Conservation (phyloP, 1,140 invertebrate genomes). For the Micrasema minimum region DNA sequence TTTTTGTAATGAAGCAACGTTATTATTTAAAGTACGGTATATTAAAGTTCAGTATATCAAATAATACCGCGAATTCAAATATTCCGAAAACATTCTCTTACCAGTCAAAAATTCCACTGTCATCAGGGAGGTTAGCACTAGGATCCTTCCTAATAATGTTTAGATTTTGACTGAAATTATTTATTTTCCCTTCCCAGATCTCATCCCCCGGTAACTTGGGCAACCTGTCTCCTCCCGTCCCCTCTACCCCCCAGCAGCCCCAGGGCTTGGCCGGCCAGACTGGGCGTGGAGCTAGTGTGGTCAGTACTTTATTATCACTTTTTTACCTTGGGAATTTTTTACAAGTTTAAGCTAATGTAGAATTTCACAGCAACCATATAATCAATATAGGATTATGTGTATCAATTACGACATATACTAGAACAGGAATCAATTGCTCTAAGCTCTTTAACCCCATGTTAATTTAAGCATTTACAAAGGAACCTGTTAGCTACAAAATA, state of each 20-base stretch:
- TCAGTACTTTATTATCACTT: slow-evolving; percentile 67
- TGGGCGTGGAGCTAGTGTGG: slow-evolving; percentile 87
- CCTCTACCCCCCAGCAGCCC: slow-evolving; percentile 72
- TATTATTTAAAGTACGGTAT: too few relatives aligned
- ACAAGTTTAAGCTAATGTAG: not conserved
- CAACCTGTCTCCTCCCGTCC: slow-evolving; percentile 59
- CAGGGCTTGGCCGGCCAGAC: slow-evolving; percentile 79
- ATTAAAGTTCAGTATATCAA: too few relatives aligned
- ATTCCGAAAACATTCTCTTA: too few relatives aligned
- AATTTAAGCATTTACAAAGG: not conserved
- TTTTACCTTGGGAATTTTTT: not conserved
- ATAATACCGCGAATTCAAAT: too few relatives aligned
- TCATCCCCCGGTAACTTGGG: slow-evolving; percentile 49
- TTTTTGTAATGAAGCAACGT: too few relatives aligned
- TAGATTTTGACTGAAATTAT: not conserved
- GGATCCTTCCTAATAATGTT: too few relatives aligned
- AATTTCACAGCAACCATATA: not conserved
- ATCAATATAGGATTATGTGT: not conserved
- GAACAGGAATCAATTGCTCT: too few relatives aligned
- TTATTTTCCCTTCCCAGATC: slow-evolving; percentile 19
- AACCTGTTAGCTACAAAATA: not conserved
- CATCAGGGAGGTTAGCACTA: too few relatives aligned
- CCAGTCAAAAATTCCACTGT: too few relatives aligned
- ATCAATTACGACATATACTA: too few relatives aligned
- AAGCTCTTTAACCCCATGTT: not conserved